A percentile compares a stretch with the other conserved stretches of the same genome.
Evolutionary conservation across 2,797 vertebrate species (phyloP).

Genomic region (Mastacembelus armatus): DNA sequence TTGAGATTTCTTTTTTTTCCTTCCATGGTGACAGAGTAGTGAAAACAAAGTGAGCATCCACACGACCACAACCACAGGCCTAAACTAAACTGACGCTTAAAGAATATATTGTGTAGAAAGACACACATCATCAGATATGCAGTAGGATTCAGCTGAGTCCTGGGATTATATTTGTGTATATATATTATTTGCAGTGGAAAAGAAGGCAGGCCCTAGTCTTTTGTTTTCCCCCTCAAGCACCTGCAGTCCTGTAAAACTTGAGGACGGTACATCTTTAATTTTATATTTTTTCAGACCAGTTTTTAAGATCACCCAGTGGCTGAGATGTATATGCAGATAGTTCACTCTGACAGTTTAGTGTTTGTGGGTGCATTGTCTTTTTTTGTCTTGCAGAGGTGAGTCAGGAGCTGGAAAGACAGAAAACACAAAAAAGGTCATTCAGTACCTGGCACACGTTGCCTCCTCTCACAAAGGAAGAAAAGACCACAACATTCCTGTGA

Average conservation of each 20-base stretch:
- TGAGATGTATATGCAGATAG: not conserved
- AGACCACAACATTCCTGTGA: constrained; percentile 98
- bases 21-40: constrained; percentile 20
- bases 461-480: constrained; percentile 99
- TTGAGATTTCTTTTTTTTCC: constrained; percentile 23
- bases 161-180: constrained; percentile 7
- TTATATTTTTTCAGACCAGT: not conserved
- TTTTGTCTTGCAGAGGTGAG: constrained; percentile 88
- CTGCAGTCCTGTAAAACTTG: not conserved
- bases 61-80: constrained; percentile 36
- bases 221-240: too few species aligned
- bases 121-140: constrained; percentile 1
- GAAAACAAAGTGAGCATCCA: constrained; percentile 19
- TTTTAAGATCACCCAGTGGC: not conserved
- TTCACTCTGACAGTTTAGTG: not conserved
- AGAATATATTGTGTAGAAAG: constrained; percentile 18
- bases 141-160: not conserved
- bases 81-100: constrained; percentile 17
- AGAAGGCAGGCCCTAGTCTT: not conserved
- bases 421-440: constrained; percentile 99
- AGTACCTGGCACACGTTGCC: constrained; percentile 98
- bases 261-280: not conserved
- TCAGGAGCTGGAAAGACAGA: constrained; percentile 99
- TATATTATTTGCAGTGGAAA: not conserved
- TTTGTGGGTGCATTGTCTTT: constrained; percentile 41